Conservation (phyloP, 1,140 invertebrate genomes). For the Hyles vespertilio region DNA sequence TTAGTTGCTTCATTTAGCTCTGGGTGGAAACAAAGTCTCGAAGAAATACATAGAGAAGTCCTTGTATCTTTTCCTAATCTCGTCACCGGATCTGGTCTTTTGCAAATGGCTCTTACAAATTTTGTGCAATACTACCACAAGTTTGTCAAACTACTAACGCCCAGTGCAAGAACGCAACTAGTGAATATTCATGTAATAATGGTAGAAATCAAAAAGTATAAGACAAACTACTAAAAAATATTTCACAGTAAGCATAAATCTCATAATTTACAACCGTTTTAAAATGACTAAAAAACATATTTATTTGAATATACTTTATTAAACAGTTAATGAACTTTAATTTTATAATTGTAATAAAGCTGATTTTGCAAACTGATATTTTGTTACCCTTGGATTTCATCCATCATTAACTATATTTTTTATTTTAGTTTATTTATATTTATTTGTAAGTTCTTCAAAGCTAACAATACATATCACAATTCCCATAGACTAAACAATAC, state of each 20-base stretch:
- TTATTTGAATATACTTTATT: too few relatives aligned
- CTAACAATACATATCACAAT: too few relatives aligned
- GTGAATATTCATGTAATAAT: conserved; percentile 99
- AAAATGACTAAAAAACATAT: too few relatives aligned
- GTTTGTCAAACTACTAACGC: conserved; percentile 96
- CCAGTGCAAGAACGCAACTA: conserved; percentile 91
- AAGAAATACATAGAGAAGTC: conserved; percentile 96
- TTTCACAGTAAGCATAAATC: not conserved
- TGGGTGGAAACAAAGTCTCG: conserved; percentile 96
- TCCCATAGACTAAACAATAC: too few relatives aligned
- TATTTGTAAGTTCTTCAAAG: too few relatives aligned
- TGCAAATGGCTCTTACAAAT: conserved; percentile 96
- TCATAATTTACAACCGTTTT: too few relatives aligned
- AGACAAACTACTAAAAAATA: conserved; percentile 85
- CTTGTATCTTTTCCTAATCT: conserved; percentile 97
- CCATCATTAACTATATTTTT: too few relatives aligned
- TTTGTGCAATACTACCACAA: conserved; percentile 98
- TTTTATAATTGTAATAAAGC: too few relatives aligned
- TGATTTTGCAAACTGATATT: too few relatives aligned
- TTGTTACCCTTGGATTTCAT: too few relatives aligned
- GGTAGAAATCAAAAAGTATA: conserved; percentile 99
- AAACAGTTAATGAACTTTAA: too few relatives aligned
- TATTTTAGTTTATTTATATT: too few relatives aligned
- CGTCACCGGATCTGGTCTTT: conserved; percentile 93
- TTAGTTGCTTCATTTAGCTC: conserved; percentile 93